Percentiles rank a stretch among this genome's conserved stretches.
phyloP scores from a whole-genome alignment of 1,140 invertebrate genomes.

The Diabrotica undecimpunctata region DNA sequence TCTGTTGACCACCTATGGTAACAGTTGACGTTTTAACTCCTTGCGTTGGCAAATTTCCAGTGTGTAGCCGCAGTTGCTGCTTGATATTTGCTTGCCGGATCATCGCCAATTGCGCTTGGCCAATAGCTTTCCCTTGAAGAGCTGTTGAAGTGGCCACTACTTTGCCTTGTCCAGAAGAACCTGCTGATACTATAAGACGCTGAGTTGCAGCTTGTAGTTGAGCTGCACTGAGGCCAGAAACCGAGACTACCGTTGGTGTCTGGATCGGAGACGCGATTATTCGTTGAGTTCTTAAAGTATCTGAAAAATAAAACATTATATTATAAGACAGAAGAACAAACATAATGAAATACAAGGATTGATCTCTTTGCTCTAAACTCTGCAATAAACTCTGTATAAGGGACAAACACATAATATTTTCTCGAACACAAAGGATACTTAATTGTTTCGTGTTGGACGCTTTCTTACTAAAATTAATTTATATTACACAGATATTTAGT shows the following conservation, averaged over 20 bases:
- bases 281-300: constrained; percentile 48
- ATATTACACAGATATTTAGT: no score
- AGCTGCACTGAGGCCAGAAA: constrained; percentile 46
- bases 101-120: constrained; percentile 50
- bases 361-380: no score
- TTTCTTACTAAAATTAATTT: no score
- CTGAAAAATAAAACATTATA: constrained; percentile 27
- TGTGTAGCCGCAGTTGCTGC: constrained; percentile 47
- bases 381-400: no score
- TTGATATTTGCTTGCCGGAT: constrained; percentile 47
- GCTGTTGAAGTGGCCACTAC: constrained; percentile 48
- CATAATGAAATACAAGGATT: no score
- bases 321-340: not conserved
- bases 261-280: constrained; percentile 50
- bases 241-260: constrained; percentile 49
- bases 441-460: no score
- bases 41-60: constrained; percentile 47
- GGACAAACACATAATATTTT: no score
- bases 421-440: no score
- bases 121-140: constrained; percentile 51
- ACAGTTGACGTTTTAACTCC: constrained; percentile 43
- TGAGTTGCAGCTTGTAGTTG: constrained; percentile 52
- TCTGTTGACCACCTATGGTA: constrained; percentile 40
- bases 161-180: constrained; percentile 41
- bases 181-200: constrained; percentile 49